Evolutionary conservation across 2,888 invertebrate species (phyloP), one percentile per base, ranked within the genome.

Genomic region (Amorpha juglandis): DNA sequence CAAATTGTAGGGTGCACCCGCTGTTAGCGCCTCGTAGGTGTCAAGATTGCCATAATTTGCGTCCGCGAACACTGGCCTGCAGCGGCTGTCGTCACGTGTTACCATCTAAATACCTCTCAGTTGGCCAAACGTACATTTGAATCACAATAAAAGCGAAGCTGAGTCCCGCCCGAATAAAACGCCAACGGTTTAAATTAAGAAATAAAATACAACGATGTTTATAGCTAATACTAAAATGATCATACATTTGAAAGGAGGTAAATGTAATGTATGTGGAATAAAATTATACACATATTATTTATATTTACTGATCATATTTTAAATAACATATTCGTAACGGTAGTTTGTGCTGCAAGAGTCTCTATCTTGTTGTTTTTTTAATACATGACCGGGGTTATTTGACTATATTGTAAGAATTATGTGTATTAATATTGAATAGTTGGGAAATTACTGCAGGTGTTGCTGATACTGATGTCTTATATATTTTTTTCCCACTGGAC

Each of bases 1-100:
- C 82, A 92, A 93, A 93, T 92, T 93, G 88, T 74, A 88, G 92
- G 92, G 86, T 88, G 80, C 81, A 74, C 70, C 75, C 74, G 73
- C 90, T 89, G 93, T 94, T 93, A 94, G 91, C 93, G 89, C 92
- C 93, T 93, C 84, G 82, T 86, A 93, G 93, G 93, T 93, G 93
- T 93, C 88, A 89, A 86, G 85, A 93, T 93, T 92, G 93, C 93
- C 90, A 87, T 93, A 92, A 94, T 94, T 94, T 92, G 90, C 89
- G 84, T 83, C 82, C 76, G 71, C 80, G 76, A 82, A 81, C 82
- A 81, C 70, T 79, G 75, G 86, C 92, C 91, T 70, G 82, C 81
- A 88, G 93, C 89, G 83, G 76, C 86, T 91, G 92, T 93, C 93
- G 88, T 92, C 93, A 90, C 90, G 88, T 91, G 80, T 88, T 87